phyloP scores from a whole-genome alignment of 1,140 invertebrate species.

The Pogonomyrmex californicus region DNA sequence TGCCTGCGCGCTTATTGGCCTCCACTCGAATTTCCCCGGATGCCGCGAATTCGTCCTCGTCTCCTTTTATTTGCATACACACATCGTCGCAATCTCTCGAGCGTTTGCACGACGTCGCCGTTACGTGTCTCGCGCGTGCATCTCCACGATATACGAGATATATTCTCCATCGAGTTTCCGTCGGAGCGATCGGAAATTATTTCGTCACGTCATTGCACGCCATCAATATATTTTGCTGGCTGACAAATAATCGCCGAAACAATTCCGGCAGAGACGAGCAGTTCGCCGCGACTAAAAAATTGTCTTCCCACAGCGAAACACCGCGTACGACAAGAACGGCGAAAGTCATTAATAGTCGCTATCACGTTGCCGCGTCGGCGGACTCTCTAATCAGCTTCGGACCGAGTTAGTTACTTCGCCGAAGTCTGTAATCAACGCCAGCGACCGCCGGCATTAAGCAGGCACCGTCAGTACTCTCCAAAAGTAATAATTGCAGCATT shows the following conservation, averaged over 20 bases:
- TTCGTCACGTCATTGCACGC: not conserved
- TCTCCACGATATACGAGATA: slow-evolving; percentile 35
- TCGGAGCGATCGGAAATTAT: slow-evolving; percentile 21
- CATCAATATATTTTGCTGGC: slow-evolving; percentile 43
- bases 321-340: slow-evolving; percentile 48
- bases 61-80: slow-evolving; percentile 56
- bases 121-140: slow-evolving; percentile 20
- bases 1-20: slow-evolving; percentile 44
- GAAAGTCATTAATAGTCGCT: slow-evolving; percentile 76
- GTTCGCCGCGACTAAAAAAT: not conserved
- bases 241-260: not conserved
- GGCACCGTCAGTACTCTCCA: slow-evolving; percentile 31
- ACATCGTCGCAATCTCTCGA: slow-evolving; percentile 53
- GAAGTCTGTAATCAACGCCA: slow-evolving; percentile 78
- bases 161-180: not conserved
- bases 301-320: not conserved
- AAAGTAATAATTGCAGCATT: slow-evolving; percentile 71
- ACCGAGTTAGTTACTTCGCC: slow-evolving; percentile 75
- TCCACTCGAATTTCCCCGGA: slow-evolving; percentile 49
- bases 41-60: slow-evolving; percentile 45
- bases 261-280: not conserved
- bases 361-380: slow-evolving; percentile 59
- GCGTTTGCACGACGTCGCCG: slow-evolving; percentile 24
- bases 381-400: slow-evolving; percentile 75
- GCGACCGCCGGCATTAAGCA: slow-evolving; percentile 70